Evolutionary conservation across 1,140 invertebrate species (phyloP), one percentile per base, ranked within the genome.

Genomic region (Hyles euphorbiae): DNA sequence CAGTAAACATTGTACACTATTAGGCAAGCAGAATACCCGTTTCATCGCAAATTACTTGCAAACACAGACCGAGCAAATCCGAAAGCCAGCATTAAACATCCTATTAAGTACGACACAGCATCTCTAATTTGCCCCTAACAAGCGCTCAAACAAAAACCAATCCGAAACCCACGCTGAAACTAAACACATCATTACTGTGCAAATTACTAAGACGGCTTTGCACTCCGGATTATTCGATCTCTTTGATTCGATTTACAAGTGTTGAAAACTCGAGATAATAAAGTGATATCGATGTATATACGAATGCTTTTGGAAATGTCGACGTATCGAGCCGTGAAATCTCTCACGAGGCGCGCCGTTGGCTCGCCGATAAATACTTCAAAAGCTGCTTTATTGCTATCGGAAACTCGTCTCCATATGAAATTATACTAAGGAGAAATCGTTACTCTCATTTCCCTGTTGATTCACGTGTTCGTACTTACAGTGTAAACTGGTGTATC

Each of bases 311-410:
- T 48, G n/a, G 60, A 64, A 65, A 60, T 58, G 52, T 60, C 58
- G 63, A 72, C 65, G 70, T 68, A 76, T 69, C 64, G 68, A 70
- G 53, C 68, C 70, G 67, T 67, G 66, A 76, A 75, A 71, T 68
- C 67, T 67, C 56, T 67, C 52, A 47, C 57, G 56, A 66, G 62
- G 57, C 63, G 60, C 63, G 68, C 55, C 60, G 61, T 68, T 66
- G 60, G 52, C 56, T 63, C 12, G 53, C 12, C 62, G 47, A 70
- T 67, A 72, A 67, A 61, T 74, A 71, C 63, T 53, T 59, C 53
- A 40, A 45, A 56, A 22, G n/a, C 53, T 53, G 59, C 34, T 61
- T 61, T 60, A 59, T 54, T 55, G 56, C 43, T 53, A 54, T 53
- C 32, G 54, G 47, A 61, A 66, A 65, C 65, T 68, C 69, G 58